A percentile compares a stretch with the other conserved stretches of the same genome.
phyloP scores from a whole-genome alignment of 2,797 vertebrate genomes.

The Hippoglossus hippoglossus region DNA sequence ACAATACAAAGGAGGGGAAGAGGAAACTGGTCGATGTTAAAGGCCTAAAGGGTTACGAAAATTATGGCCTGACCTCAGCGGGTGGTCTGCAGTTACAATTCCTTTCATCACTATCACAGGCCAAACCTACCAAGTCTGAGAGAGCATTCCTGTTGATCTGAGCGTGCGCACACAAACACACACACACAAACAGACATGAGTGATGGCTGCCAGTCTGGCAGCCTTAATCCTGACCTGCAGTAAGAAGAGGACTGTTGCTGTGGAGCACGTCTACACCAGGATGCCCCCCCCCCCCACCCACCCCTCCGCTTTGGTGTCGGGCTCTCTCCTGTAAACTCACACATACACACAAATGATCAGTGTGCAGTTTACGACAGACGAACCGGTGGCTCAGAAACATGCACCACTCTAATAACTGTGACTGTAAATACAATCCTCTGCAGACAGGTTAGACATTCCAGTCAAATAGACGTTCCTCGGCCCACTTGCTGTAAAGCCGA shows the following conservation, averaged over 20 bases:
- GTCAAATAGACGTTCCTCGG: slow-evolving; percentile 11
- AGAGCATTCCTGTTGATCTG: slow-evolving; percentile 38
- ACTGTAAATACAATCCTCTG: slow-evolving; percentile 25
- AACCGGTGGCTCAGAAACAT: slow-evolving; percentile 15
- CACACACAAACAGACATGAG: slow-evolving; percentile 75
- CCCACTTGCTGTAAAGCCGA: slow-evolving; percentile 17
- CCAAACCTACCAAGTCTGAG: slow-evolving; percentile 74
- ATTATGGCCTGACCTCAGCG: slow-evolving; percentile 80
- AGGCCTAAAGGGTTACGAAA: slow-evolving; percentile 88
- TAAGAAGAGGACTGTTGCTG: slow-evolving; percentile 79
- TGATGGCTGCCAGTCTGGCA: slow-evolving; percentile 88
- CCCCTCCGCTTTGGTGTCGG: slow-evolving; percentile 12
- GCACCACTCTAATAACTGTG: slow-evolving; percentile 1
- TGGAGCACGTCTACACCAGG: slow-evolving; percentile 75
- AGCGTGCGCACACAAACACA: slow-evolving; percentile 37
- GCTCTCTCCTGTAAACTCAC: slow-evolving; percentile 15
- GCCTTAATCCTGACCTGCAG: slow-evolving; percentile 86
- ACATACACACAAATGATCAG: slow-evolving; percentile 23
- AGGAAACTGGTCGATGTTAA: slow-evolving; percentile 85
- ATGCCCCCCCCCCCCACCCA: slow-evolving; percentile 17
- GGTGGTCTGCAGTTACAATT: slow-evolving; percentile 89
- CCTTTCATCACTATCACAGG: slow-evolving; percentile 90
- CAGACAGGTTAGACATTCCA: slow-evolving; percentile 37
- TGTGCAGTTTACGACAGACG: slow-evolving; percentile 15
- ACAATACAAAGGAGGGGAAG: slow-evolving; percentile 55